Evolutionary conservation across 2,113 vertebrate genomes (phyloP).

Genomic region (Salvelinus sp.): DNA sequence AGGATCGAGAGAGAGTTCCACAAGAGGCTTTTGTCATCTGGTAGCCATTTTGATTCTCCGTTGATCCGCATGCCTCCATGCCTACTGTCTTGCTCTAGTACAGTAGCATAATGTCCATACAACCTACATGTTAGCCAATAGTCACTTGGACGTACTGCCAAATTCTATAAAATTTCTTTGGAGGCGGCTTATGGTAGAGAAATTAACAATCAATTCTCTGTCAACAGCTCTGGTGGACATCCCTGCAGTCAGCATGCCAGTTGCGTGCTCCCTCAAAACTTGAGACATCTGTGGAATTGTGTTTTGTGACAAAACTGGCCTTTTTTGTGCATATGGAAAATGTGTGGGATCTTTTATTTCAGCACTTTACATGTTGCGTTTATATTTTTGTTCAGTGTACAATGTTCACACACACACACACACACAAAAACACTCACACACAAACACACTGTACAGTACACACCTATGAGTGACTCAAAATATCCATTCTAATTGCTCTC

Average conservation of each 20-base stretch:
- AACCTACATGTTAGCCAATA: background rate
- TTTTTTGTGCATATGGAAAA: too few species aligned
- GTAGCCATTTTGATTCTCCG: slow-evolving; percentile 24
- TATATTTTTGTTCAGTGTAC: background rate
- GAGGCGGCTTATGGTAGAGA: too few species aligned
- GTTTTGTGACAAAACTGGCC: too few species aligned
- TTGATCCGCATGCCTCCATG: slow-evolving; percentile 11
- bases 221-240: too few species aligned
- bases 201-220: too few species aligned
- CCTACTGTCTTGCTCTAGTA: background rate
- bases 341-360: too few species aligned
- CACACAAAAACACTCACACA: background rate
- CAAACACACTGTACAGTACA: background rate
- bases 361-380: too few species aligned
- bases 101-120: too few species aligned
- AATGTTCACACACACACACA: background rate
- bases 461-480: background rate
- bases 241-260: too few species aligned
- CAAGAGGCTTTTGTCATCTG: slow-evolving; percentile 51
- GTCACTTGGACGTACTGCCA: background rate
- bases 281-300: too few species aligned
- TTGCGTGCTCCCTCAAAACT: too few species aligned
- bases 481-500: background rate
- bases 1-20: slow-evolving; percentile 7
- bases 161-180: too few species aligned